Conservation (phyloP, 2,113 vertebrate species). For the Colossoma macropomum region DNA sequence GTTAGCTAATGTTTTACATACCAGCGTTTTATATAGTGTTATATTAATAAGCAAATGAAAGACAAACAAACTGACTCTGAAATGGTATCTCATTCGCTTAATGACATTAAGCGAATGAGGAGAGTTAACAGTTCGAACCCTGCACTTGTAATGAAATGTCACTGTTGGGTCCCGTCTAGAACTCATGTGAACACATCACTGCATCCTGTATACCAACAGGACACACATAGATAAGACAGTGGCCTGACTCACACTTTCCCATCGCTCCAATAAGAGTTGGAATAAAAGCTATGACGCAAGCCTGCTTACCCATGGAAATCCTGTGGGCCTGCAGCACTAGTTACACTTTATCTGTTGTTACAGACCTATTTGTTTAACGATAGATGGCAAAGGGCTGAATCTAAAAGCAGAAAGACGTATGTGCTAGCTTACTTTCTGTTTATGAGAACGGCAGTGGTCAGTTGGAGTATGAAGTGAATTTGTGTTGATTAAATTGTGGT, state of each 20-base stretch:
- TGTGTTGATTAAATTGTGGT: not conserved
- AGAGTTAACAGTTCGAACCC: too few relatives aligned
- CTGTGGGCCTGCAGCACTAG: conserved; percentile 32
- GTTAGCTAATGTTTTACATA: too few relatives aligned
- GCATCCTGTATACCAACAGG: conserved; percentile 38
- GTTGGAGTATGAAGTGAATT: conserved; percentile 4
- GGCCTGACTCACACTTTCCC: conserved; percentile 46
- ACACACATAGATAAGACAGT: conserved; percentile 20
- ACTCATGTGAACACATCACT: not conserved
- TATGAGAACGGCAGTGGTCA: not conserved
- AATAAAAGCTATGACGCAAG: conserved; percentile 43
- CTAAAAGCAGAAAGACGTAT: conserved; percentile 64
- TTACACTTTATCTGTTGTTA: conserved; percentile 68
- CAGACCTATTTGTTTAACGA: conserved; percentile 80
- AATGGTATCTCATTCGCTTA: too few relatives aligned
- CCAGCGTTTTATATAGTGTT: too few relatives aligned
- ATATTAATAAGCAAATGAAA: too few relatives aligned
- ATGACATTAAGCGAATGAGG: too few relatives aligned
- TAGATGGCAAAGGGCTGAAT: conserved; percentile 63
- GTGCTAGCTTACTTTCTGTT: not conserved
- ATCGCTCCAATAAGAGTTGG: conserved; percentile 20
- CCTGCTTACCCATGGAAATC: conserved; percentile 58
- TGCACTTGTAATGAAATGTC: too few relatives aligned
- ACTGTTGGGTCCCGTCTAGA: not conserved
- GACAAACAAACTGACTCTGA: too few relatives aligned